A percentile compares a stretch with the other conserved stretches of the same genome.
These are phyloP conservation scores for Clostera curtula DNA, from an alignment of 2,888 invertebrate genomes.

Conservation along the genomic window DNA sequence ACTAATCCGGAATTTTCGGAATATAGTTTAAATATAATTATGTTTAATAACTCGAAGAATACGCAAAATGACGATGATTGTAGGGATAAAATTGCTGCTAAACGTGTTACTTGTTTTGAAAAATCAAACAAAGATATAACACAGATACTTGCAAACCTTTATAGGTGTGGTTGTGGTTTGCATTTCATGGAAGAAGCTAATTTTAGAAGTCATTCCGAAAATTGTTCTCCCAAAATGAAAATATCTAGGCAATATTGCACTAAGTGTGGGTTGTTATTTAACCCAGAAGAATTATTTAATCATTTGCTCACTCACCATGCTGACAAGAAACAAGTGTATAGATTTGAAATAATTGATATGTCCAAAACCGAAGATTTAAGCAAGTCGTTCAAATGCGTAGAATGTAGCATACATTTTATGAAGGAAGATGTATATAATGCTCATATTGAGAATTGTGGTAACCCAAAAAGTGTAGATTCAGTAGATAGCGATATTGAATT, in stretches of 20 bases:
- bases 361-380: slow-evolving; percentile 5
- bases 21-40: slow-evolving; percentile 35
- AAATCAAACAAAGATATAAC: slow-evolving; percentile 2
- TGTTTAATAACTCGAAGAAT: slow-evolving; percentile 15
- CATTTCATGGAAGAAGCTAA: slow-evolving; percentile 38
- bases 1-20: slow-evolving; percentile 32
- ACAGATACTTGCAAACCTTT: slow-evolving; percentile 26
- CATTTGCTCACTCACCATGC: slow-evolving; percentile 50
- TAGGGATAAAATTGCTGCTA: no score
- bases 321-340: slow-evolving; percentile 31
- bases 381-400: slow-evolving; percentile 7
- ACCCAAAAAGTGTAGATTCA: no score
- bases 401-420: slow-evolving; percentile 12
- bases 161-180: slow-evolving; percentile 48
- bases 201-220: slow-evolving; percentile 29
- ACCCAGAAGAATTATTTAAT: slow-evolving; percentile 41
- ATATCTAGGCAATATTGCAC: slow-evolving; percentile 40
- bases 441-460: slow-evolving; percentile 7
- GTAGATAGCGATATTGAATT: no score
- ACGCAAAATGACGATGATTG: neutral
- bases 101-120: no score
- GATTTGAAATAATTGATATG: slow-evolving; percentile 33
- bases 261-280: slow-evolving; percentile 48
- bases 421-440: slow-evolving; percentile 4
- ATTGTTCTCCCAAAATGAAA: slow-evolving; percentile 29